Evolutionary conservation across 2,113 vertebrate genomes (phyloP), one percentile per base, ranked within the genome.

Genomic region (Myotis lucifugus): DNA sequence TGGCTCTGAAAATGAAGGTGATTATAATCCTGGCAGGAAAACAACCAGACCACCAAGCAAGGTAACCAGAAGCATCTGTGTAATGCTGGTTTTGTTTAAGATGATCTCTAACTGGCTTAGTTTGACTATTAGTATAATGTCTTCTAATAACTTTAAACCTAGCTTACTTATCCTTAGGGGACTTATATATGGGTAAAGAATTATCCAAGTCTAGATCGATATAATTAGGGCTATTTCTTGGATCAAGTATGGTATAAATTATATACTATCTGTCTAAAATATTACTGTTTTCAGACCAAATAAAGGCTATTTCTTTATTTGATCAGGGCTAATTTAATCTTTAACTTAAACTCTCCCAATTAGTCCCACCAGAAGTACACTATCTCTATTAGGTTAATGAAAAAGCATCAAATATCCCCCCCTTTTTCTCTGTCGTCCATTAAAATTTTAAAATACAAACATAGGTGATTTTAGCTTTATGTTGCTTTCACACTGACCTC

Each of bases 11-110:
- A 99, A 99, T 87, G 99, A 99, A 96, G 99, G 99, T 0, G 99
- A 99, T 34, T 99, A 99, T 97, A 99, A 98, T 83, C 99, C 99
- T 8, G 98, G 99, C 97, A 99, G 99, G 98, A 99, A 99, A 96
- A 59, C 96, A 0, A 88, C 96, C 15, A 99, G 99, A 93, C 77
- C 98, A 52, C 32, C 93, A 2, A 98, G 98, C 98, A 99, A 98
- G 98, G 99, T 99, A 96, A 93, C 18, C 2, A 18, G 50, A 15
- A 42, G 2, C 67, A 3, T 78, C 27, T n/a, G 90, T 50, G 25
- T 76, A 66, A 27, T 54, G 23, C 4, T 17, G 21, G 10, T 27
- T 86, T 88, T 59, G 48, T 18, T 54, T 74, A 54, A 54, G 27
- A 23, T 27, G 1, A 17, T 66, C 34, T n/a, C 0, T 52, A 40